These are phyloP conservation scores for Sisyra nigra DNA, from an alignment of 2,888 invertebrate species.

Conservation along the genomic window DNA sequence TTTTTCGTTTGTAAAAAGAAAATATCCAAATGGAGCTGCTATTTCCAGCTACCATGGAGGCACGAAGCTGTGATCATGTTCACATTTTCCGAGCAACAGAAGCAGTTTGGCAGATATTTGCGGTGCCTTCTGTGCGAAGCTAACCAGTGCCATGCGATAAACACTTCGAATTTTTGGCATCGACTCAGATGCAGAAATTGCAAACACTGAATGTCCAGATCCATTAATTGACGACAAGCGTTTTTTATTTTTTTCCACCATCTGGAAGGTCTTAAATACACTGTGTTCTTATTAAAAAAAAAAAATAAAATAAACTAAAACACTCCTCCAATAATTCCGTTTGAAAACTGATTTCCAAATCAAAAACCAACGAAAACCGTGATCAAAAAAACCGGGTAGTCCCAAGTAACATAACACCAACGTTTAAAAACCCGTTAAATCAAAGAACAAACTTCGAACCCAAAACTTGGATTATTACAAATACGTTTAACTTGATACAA, in stretches of 20 bases:
- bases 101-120: constrained; percentile 5
- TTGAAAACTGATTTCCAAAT: too few relatives aligned
- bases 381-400: too few relatives aligned
- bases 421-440: too few relatives aligned
- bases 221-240: not conserved
- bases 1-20: not conserved
- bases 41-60: constrained; percentile 21
- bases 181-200: constrained; percentile 4
- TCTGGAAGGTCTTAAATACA: not conserved
- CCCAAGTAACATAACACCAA: too few relatives aligned
- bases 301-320: too few relatives aligned
- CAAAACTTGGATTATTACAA: too few relatives aligned
- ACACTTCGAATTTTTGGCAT: constrained; percentile 7
- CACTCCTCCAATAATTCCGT: too few relatives aligned
- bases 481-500: too few relatives aligned
- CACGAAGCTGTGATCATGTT: constrained; percentile 24
- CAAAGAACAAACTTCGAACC: too few relatives aligned
- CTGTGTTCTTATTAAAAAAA: too few relatives aligned
- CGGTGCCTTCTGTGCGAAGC: constrained; percentile 3
- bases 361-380: too few relatives aligned
- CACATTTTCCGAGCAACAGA: constrained; percentile 13
- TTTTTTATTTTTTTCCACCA: constrained; percentile 4
- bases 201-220: not conserved
- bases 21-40: not conserved
- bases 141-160: constrained; percentile 4